A percentile compares a stretch with the other conserved stretches of the same genome.
phyloP scores from a whole-genome alignment of 2,797 vertebrate genomes.

The Anguilla pacifica region DNA sequence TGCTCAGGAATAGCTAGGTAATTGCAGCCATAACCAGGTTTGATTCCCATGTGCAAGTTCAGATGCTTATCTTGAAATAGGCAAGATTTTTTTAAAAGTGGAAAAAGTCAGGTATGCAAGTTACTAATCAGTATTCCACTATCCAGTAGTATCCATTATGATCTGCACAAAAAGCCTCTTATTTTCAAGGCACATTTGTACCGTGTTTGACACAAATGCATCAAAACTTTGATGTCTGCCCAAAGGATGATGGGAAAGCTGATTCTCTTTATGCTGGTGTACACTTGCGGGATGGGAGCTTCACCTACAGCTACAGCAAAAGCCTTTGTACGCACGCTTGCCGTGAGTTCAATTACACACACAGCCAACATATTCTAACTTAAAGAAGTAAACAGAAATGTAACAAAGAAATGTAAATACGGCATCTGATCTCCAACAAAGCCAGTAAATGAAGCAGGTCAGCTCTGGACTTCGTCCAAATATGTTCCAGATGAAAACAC shows the following conservation, averaged over 20 bases:
- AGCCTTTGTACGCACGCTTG: neutral
- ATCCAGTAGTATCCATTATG: neutral
- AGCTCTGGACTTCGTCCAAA: neutral
- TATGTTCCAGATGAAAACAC: neutral
- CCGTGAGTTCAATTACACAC: neutral
- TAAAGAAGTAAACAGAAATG: conserved; percentile 1
- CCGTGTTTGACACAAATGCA: neutral
- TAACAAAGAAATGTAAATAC: neutral
- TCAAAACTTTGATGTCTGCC: neutral
- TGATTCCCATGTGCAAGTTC: neutral
- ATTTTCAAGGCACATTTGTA: neutral
- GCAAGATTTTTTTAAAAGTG: neutral
- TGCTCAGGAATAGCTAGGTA: neutral
- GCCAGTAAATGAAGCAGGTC: neutral
- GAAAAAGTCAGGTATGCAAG: too few relatives aligned
- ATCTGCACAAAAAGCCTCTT: neutral
- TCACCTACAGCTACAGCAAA: neutral
- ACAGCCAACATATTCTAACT: neutral
- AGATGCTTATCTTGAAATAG: neutral
- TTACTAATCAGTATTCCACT: neutral
- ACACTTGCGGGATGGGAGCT: neutral
- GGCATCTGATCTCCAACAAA: neutral
- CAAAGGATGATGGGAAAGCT: neutral
- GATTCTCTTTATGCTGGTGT: neutral
- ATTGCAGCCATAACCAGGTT: neutral